Evolutionary conservation across 2,888 invertebrate genomes (phyloP), one percentile per base, ranked within the genome.

Genomic region (Capitulum mitella): DNA sequence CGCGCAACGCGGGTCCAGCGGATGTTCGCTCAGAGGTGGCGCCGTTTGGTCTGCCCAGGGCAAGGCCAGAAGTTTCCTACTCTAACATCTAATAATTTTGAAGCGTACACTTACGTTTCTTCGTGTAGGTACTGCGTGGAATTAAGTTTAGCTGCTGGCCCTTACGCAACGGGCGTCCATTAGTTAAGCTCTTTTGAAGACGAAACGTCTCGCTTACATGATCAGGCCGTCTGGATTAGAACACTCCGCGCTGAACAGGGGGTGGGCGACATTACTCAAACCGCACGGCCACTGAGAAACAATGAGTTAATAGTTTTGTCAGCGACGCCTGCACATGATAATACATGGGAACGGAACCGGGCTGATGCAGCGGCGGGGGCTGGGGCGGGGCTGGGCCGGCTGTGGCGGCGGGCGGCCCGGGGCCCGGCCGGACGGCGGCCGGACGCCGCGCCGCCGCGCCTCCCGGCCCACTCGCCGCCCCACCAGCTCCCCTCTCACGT

Each of bases 161-260:
- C 3, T 22, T 10, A 37, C 70, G 37, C 6, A 29, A 58, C 58
- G 58, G n/a, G 58, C 10, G 58, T 5, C 29, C 22, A 70, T 22
- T 37, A 16, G 29, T 37, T 70, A 70, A 70, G 37, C 70, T 70
- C 70, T 70, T 70, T 70, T 70, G 37, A 5, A 26, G 70, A 32
- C 34, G 64, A 34, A 64, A 16, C 16, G 64, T 34, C 51, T 32
- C 19, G 34, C 37, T 22, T 37, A 37, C 54, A 22, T 26, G 22
- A 32, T 10, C 37, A 70, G 54, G 54, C 54, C 26, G 58, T 37
- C 70, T 26, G 70, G 70, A 37, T 37, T 70, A 70, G 22, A 70
- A 70, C 70, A 70, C 70, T 70, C 70, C 70, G 70, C 70, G 70
- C 70, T 37, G 10, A 10, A 70, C 22, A 37, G 22, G 70, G 37